Base-by-base conservation (phyloP, 53 echinoderm and acorn worm genomes). In the Holothuria scabra region DNA sequence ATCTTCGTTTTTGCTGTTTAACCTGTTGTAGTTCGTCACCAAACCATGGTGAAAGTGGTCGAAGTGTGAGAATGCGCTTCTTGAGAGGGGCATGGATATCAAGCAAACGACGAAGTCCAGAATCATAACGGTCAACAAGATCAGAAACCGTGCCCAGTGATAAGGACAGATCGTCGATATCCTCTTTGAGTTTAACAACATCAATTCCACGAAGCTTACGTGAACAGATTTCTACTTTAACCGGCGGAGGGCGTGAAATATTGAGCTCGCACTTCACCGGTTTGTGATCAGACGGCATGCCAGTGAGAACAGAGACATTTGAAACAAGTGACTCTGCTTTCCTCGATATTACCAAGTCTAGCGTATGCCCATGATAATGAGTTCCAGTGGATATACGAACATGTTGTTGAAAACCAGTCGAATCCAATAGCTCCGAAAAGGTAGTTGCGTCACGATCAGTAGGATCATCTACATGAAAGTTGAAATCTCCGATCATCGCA, bases 1-100 rank as follows among this genome's bases (percentile, higher is more conserved):
- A 12, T 21, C 75, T 60, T 60, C 61, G 61, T 60, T 20, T 60
- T 26, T 60, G 61, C 61, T 60, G 61, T 60, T 60, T 60, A 5
- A 60, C 61, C 26, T 4, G 8, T 2, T 62, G 81, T 37, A 69
- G 33, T 20, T 81, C 60, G 9, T 81, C 81, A 34, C 59, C n/a
- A 32, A 81, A 81, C 81, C 81, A 81, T 81, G 81, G 81, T 58
- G 81, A 13, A 61, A 32, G 60, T 34, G 81, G 81, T 21, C 81
- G 81, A 81, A 31, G 81, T 29, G 37, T 22, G 35, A 60, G 35
- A 56, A 30, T 0, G 61, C 81, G 81, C 29, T 56, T 61, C 22
- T 58, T 59, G n/a, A 81, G 60, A 58, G 81, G 81, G 22, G 81
- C 81, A 34, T 81, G 63, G 26, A 30, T 59, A 31, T 81, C 63